A percentile compares a stretch with the other conserved stretches of the same genome.
Evolutionary conservation across 2,888 invertebrate genomes (phyloP).

Genomic region (Rhagonycha fulva): DNA sequence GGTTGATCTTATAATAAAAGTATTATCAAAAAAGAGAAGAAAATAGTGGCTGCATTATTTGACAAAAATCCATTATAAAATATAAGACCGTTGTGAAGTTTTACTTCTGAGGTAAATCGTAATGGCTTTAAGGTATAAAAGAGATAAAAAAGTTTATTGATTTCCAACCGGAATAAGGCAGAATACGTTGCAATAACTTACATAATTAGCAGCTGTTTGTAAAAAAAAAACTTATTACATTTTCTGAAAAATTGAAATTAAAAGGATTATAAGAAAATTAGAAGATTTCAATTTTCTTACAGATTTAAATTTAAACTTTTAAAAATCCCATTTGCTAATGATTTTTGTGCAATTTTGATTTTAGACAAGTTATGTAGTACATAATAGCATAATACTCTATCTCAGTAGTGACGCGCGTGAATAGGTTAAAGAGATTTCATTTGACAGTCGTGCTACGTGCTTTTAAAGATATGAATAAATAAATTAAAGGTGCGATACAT

Average conservation of each 20-base stretch:
- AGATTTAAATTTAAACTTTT: no score
- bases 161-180: neutral
- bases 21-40: neutral
- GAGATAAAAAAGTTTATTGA: neutral
- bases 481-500: no score
- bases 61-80: neutral
- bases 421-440: no score
- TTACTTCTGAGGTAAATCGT: neutral
- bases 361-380: no score
- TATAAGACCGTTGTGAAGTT: neutral
- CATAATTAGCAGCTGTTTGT: neutral
- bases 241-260: neutral
- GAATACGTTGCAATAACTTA: neutral
- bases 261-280: neutral
- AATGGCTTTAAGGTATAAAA: neutral
- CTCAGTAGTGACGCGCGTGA: no score
- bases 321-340: no score
- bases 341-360: no score
- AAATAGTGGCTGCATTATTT: neutral
- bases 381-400: no score
- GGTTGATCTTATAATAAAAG: neutral
- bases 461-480: no score
- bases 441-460: no score
- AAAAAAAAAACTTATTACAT: neutral
- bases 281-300: neutral